phyloP scores from a whole-genome alignment of 2,797 vertebrate species.

The Crenuchus spilurus region DNA sequence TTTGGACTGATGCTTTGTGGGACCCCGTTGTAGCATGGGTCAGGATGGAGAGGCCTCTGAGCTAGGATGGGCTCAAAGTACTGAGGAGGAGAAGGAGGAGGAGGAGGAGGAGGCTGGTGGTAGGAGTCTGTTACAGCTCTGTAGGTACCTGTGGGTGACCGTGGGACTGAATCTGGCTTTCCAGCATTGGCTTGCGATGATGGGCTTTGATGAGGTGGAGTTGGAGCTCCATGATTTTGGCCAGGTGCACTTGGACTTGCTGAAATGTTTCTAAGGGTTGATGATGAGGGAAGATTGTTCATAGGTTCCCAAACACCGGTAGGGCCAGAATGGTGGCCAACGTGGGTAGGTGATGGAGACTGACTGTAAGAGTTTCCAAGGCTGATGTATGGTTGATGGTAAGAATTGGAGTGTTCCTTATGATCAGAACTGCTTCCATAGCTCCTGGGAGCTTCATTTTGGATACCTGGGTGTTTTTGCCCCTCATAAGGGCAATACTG shows the following conservation, averaged over 20 bases:
- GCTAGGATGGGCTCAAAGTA: conserved; percentile 21
- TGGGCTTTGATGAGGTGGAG: conserved; percentile 57
- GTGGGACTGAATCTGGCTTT: conserved; percentile 62
- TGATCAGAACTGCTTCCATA: conserved; percentile 73
- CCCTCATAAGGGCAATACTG: conserved; percentile 66
- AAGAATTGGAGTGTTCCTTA: conserved; percentile 68
- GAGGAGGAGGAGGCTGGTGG: conserved; percentile 51
- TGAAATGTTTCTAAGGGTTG: conserved; percentile 54
- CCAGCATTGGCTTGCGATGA: conserved; percentile 48
- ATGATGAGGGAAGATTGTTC: conserved; percentile 60
- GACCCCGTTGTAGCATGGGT: conserved; percentile 42
- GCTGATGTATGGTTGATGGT: conserved; percentile 51
- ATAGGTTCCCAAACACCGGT: conserved; percentile 63
- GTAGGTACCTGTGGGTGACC: conserved; percentile 67
- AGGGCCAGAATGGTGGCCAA: conserved; percentile 57
- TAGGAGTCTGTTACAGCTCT: conserved; percentile 63
- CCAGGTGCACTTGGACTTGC: conserved; percentile 49
- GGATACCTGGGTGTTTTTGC: conserved; percentile 63
- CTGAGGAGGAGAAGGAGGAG: conserved; percentile 19
- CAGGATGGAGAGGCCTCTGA: conserved; percentile 33
- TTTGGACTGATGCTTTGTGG: background rate
- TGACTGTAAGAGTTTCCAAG: conserved; percentile 58
- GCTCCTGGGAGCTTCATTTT: conserved; percentile 63
- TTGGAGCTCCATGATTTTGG: conserved; percentile 33
- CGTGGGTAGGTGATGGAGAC: conserved; percentile 48